These are phyloP conservation scores for Actias luna DNA, from an alignment of 2,888 invertebrate genomes.

Conservation along the genomic window DNA sequence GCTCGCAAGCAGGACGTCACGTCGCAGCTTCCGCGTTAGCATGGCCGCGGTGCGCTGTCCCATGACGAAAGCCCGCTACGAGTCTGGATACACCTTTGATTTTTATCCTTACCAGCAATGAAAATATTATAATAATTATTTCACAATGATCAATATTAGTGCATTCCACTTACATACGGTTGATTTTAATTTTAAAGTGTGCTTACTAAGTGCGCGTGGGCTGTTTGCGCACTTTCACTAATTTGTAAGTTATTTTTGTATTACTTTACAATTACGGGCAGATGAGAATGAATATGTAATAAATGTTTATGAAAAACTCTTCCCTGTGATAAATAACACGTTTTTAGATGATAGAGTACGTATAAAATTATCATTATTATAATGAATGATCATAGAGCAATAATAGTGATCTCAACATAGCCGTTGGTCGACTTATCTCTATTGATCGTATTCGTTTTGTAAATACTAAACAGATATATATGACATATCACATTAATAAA, in stretches of 20 bases:
- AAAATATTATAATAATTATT: neutral
- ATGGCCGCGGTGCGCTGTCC: slow-evolving; percentile 32
- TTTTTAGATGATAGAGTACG: no score
- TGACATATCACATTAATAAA: neutral
- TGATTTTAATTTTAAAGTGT: slow-evolving; percentile 53
- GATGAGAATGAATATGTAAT: neutral
- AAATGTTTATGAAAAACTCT: neutral
- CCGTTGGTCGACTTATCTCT: no score
- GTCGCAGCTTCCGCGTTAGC: slow-evolving; percentile 65
- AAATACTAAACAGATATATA: neutral
- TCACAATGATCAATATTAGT: slow-evolving; percentile 30
- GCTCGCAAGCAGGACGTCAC: slow-evolving; percentile 64
- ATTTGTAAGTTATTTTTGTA: slow-evolving; percentile 31
- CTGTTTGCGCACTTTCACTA: slow-evolving; percentile 46
- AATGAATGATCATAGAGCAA: no score
- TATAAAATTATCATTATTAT: no score
- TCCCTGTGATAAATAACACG: neutral
- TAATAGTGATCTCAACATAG: no score
- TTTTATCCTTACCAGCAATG: slow-evolving; percentile 39
- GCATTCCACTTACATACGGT: slow-evolving; percentile 28
- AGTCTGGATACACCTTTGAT: slow-evolving; percentile 45
- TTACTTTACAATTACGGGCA: slow-evolving; percentile 14
- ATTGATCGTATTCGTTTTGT: no score
- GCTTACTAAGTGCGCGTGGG: slow-evolving; percentile 38
- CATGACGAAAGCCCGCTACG: slow-evolving; percentile 40